Percentiles rank a stretch among this genome's conserved stretches.
These are phyloP conservation scores for Paramormyrops kingsleyae DNA, from an alignment of 2,113 vertebrate species.

Conservation along the genomic window DNA sequence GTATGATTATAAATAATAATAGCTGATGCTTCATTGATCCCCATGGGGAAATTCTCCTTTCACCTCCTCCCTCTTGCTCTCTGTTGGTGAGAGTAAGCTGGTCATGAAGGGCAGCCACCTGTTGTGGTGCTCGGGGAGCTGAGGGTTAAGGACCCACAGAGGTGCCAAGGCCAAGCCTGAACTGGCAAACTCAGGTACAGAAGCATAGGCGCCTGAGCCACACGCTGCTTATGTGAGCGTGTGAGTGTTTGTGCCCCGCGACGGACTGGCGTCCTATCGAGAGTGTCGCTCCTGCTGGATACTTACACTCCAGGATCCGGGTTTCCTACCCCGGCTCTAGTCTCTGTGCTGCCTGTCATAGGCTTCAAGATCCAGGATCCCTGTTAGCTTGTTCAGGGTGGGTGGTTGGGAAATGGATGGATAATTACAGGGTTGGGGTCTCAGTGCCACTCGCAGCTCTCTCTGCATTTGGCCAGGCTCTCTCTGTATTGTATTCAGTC, in stretches of 20 bases:
- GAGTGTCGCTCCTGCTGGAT: neutral
- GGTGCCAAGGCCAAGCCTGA: too few relatives aligned
- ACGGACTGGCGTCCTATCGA: neutral
- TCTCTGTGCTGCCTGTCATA: neutral
- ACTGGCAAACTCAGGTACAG: too few relatives aligned
- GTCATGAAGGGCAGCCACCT: too few relatives aligned
- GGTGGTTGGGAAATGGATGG: neutral
- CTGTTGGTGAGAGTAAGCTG: too few relatives aligned
- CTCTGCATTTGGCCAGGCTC: neutral
- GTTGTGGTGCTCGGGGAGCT: too few relatives aligned
- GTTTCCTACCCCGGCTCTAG: neutral
- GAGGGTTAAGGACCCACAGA: too few relatives aligned
- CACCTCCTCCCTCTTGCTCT: too few relatives aligned
- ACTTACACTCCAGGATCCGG: neutral
- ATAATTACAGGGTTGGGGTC: neutral
- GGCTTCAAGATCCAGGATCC: neutral
- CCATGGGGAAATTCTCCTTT: too few relatives aligned
- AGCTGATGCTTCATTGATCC: too few relatives aligned
- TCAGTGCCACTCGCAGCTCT: neutral
- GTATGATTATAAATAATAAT: neutral
- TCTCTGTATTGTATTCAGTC: neutral
- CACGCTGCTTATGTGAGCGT: neutral
- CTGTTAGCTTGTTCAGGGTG: neutral
- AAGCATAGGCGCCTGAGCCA: too few relatives aligned
- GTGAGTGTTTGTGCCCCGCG: neutral